A percentile compares a stretch with the other conserved stretches of the same genome.
Conservation (phyloP, 2,888 invertebrate species). For the Ectemnius cavifrons region DNA sequence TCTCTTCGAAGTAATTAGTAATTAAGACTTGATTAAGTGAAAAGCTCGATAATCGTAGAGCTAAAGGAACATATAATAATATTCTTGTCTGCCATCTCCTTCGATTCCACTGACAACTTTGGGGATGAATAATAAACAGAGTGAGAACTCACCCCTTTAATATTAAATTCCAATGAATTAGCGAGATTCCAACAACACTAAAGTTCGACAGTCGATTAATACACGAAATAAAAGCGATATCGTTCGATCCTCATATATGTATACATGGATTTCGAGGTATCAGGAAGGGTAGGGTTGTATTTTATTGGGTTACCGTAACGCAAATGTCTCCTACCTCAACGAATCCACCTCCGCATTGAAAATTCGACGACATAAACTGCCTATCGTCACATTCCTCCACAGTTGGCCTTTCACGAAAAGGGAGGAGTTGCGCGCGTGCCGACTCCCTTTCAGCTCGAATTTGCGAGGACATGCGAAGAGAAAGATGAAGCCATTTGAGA, state of each 20-base stretch:
- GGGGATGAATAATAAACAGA: too few relatives aligned
- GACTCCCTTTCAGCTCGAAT: conserved; percentile 7
- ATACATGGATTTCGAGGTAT: conserved; percentile 25
- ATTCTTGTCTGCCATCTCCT: too few relatives aligned
- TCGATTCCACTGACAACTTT: too few relatives aligned
- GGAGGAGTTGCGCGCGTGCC: neutral
- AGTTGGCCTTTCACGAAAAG: neutral
- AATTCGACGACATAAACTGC: neutral
- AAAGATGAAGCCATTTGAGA: too few relatives aligned
- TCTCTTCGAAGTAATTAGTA: too few relatives aligned
- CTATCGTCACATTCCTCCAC: neutral
- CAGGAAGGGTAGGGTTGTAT: conserved; percentile 55
- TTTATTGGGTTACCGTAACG: conserved; percentile 70
- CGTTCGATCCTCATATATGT: conserved; percentile 64
- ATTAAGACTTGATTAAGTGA: too few relatives aligned
- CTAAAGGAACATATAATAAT: too few relatives aligned
- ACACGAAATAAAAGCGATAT: conserved; percentile 45
- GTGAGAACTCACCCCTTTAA: too few relatives aligned
- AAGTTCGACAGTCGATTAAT: conserved; percentile 6
- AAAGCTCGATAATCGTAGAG: too few relatives aligned
- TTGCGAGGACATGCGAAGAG: neutral
- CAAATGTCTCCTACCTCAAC: conserved; percentile 17
- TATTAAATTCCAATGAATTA: too few relatives aligned
- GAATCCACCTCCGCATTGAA: conserved; percentile 10
- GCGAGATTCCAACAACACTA: too few relatives aligned